Conservation (phyloP, 2,888 invertebrate genomes). For the Hedya salicella region DNA sequence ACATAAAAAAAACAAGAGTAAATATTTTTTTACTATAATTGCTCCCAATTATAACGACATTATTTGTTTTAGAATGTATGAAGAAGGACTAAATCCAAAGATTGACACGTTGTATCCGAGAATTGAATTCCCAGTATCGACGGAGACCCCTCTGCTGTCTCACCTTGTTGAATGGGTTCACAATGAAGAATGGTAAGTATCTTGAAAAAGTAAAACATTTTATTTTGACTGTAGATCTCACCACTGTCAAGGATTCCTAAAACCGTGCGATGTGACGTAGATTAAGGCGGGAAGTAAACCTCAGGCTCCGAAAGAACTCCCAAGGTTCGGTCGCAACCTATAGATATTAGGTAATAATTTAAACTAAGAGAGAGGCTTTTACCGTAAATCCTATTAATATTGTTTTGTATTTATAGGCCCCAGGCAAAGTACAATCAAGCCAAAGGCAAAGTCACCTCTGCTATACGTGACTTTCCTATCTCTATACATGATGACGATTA, state of each 20-base stretch:
- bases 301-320: too few species aligned
- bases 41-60: not conserved
- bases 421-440: constrained; percentile 51
- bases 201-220: too few species aligned
- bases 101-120: constrained; percentile 89
- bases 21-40: too few species aligned
- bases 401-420: constrained; percentile 53
- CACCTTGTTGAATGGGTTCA: constrained; percentile 95
- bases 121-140: constrained; percentile 92
- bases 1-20: too few species aligned
- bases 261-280: too few species aligned
- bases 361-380: too few species aligned
- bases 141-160: constrained; percentile 92
- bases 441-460: constrained; percentile 48
- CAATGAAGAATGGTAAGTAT: constrained; percentile 84
- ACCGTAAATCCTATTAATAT: too few species aligned
- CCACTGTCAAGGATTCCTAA: too few species aligned
- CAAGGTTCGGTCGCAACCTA: too few species aligned
- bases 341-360: too few species aligned
- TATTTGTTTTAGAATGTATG: constrained; percentile 86
- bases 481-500: constrained; percentile 64
- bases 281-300: too few species aligned
- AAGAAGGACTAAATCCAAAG: constrained; percentile 89
- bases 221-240: too few species aligned
- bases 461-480: constrained; percentile 55